Percentiles rank a stretch among this genome's conserved stretches.
Conservation (phyloP, 2,888 invertebrate species). For the Dicranocentrus wangi region DNA sequence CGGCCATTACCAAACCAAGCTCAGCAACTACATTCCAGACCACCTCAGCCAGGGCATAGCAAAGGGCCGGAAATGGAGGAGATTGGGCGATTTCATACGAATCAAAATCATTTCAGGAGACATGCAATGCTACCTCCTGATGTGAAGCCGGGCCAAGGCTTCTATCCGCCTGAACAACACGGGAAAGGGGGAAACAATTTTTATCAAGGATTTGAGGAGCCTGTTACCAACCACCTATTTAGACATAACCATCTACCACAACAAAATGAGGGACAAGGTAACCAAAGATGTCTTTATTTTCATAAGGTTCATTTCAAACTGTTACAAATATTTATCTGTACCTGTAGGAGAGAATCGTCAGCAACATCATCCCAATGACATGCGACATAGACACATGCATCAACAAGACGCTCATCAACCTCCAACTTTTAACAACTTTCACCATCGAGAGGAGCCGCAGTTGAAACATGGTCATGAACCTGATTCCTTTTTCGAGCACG, state of each 20-base stretch:
- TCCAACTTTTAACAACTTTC: neutral
- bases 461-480: neutral
- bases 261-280: neutral
- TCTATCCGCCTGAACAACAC: slow-evolving; percentile 27
- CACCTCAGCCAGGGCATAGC: slow-evolving; percentile 4
- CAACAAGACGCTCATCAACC: slow-evolving; percentile 11
- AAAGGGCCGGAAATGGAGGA: slow-evolving; percentile 41
- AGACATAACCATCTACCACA: neutral
- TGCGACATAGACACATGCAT: neutral
- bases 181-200: slow-evolving; percentile 14
- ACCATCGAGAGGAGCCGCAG: slow-evolving; percentile 4
- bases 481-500: neutral
- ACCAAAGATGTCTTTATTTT: too few species aligned
- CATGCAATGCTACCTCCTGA: slow-evolving; percentile 39
- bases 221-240: slow-evolving; percentile 12
- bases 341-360: neutral
- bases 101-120: slow-evolving; percentile 36
- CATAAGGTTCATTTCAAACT: neutral
- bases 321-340: neutral
- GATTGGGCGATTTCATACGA: slow-evolving; percentile 40
- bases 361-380: neutral
- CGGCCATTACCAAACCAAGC: slow-evolving; percentile 35
- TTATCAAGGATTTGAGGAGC: slow-evolving; percentile 20
- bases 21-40: neutral
- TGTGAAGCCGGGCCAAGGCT: slow-evolving; percentile 18